Evolutionary conservation across 2,888 invertebrate genomes (phyloP).

Genomic region (Hylaea fasciaria): DNA sequence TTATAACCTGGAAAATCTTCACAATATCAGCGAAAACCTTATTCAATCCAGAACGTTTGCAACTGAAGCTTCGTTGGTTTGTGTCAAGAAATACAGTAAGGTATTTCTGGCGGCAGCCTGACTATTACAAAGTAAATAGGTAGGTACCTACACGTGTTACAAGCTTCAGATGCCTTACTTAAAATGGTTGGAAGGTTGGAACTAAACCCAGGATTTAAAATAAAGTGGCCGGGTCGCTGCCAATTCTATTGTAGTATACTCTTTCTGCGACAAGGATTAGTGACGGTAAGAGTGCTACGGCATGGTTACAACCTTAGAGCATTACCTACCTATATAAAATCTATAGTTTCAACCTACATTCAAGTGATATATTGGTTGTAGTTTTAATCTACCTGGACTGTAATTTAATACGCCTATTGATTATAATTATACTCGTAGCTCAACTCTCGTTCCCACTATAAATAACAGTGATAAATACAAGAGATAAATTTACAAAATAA

Average conservation of each 20-base stretch:
- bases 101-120: background rate
- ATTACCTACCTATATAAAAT: too few relatives aligned
- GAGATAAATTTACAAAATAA: background rate
- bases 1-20: conserved; percentile 5
- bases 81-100: background rate
- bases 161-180: conserved; percentile 9
- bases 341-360: too few relatives aligned
- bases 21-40: background rate
- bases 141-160: conserved; percentile 13
- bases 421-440: too few relatives aligned
- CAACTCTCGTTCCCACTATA: too few relatives aligned
- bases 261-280: conserved; percentile 1
- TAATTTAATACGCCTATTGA: too few relatives aligned
- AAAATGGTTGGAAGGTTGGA: conserved; percentile 7
- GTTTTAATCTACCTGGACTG: too few relatives aligned
- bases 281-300: too few relatives aligned
- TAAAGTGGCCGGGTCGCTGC: conserved; percentile 6
- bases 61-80: background rate
- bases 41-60: background rate
- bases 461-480: too few relatives aligned
- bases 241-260: conserved; percentile 11
- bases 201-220: conserved; percentile 25
- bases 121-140: conserved; percentile 6
- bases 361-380: too few relatives aligned
- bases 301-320: too few relatives aligned